A percentile compares a stretch with the other conserved stretches of the same genome.
phyloP scores from a whole-genome alignment of 2,888 invertebrate species.

The Rhamnusium bicolor region DNA sequence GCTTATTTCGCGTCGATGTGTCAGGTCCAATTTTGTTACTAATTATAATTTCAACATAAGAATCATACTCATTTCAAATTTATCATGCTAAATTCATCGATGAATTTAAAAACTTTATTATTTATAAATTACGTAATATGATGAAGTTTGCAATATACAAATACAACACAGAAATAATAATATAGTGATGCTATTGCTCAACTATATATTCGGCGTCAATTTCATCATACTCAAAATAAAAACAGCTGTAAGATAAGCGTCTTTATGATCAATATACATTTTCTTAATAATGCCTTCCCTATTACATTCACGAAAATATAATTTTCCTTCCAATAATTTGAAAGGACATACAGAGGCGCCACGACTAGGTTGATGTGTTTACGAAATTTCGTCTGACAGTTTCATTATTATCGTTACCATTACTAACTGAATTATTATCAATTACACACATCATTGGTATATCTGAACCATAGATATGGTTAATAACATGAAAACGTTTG shows the following conservation, averaged over 20 bases:
- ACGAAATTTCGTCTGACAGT: slow-evolving; percentile 25
- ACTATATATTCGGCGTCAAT: not conserved
- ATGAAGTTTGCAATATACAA: too few species aligned
- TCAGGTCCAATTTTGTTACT: too few species aligned
- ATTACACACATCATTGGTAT: not conserved
- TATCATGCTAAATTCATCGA: too few species aligned
- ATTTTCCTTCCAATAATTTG: slow-evolving; percentile 28
- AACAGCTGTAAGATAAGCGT: slow-evolving; percentile 14
- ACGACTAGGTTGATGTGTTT: slow-evolving; percentile 21
- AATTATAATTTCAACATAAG: too few species aligned
- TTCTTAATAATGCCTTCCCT: slow-evolving; percentile 9
- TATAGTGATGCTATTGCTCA: not conserved
- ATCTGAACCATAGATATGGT: not conserved
- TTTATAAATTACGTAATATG: too few species aligned
- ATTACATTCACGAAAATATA: slow-evolving; percentile 24
- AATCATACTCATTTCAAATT: too few species aligned
- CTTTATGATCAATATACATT: slow-evolving; percentile 21
- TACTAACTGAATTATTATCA: slow-evolving; percentile 12
- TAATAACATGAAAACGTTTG: not conserved
- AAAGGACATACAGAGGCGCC: slow-evolving; percentile 26
- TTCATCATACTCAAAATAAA: slow-evolving; percentile 11
- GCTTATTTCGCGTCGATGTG: too few species aligned
- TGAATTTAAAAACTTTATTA: too few species aligned
- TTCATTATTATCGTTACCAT: slow-evolving; percentile 14
- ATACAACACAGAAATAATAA: not conserved